phyloP scores from a whole-genome alignment of 2,888 invertebrate species.

The Caenorhabditis parvicauda region DNA sequence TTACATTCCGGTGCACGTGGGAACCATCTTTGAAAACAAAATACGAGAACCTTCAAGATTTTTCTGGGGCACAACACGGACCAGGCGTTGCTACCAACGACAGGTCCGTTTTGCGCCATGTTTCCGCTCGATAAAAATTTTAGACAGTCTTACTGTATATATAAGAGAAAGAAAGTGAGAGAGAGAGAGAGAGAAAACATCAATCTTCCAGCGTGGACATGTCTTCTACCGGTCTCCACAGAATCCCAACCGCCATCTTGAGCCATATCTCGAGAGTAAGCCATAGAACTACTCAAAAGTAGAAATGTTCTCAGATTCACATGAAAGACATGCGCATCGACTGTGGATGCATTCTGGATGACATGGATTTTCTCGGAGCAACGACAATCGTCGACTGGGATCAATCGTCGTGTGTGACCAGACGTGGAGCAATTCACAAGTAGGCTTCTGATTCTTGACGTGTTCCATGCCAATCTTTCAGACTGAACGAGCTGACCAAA shows the following conservation, averaged over 20 bases:
- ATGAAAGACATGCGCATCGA: constrained; percentile 12
- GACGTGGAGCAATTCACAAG: constrained; percentile 21
- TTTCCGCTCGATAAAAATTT: too few species aligned
- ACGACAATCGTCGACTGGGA: constrained; percentile 33
- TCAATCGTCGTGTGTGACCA: constrained; percentile 21
- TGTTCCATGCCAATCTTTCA: not conserved
- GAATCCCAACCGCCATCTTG: constrained; percentile 12
- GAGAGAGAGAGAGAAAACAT: too few species aligned
- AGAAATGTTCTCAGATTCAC: constrained; percentile 6
- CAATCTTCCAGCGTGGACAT: constrained; percentile 14
- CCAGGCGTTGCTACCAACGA: too few species aligned
- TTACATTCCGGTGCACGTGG: too few species aligned
- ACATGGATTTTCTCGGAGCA: constrained; percentile 16
- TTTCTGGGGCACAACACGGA: too few species aligned
- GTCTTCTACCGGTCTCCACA: constrained; percentile 10
- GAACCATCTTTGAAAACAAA: too few species aligned
- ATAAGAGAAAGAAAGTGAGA: too few species aligned
- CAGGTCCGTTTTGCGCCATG: too few species aligned
- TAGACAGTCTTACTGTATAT: too few species aligned
- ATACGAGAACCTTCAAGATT: too few species aligned
- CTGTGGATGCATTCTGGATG: constrained; percentile 21
- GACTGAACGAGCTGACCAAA: constrained; percentile 3
- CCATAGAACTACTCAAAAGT: not conserved
- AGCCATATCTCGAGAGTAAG: constrained; percentile 4
- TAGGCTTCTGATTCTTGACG: not conserved